Base-by-base conservation (phyloP, 2,888 invertebrate species). In the Punctoribates punctum region DNA sequence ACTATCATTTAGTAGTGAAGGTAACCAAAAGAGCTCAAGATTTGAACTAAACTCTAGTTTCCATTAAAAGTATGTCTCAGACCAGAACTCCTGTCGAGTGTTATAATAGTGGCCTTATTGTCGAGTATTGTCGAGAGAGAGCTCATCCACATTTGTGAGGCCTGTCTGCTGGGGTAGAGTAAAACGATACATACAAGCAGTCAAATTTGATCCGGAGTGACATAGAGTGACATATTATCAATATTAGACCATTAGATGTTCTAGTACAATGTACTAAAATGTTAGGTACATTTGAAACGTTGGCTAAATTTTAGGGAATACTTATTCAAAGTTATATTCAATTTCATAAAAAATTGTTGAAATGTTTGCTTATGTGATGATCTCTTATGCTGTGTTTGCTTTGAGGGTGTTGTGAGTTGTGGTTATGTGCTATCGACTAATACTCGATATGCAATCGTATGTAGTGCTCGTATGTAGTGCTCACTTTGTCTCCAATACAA, bases 301-400 rank as follows among this genome's bases (percentile, higher is more conserved):
- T 34, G 34, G 34, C 34, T 5, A 51, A 15, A 51, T 51, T 46
- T n/a, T n/a, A n/a, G 34, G 34, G 5, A 65, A 13, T 29, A 29
- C n/a, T 65, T 65, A 25, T 25, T 65, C 25, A 8, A 65, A 65
- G 6, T 57, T 65, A 65, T 65, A 65, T 65, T 65, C 29, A 65
- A 65, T 65, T 65, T 65, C 62, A 65, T 65, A 20, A 27, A 65
- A 65, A 65, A 65, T 65, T 65, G 62, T 65, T 65, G 62, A 65
- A 65, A 65, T 65, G 62, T 65, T 65, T 65, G 34, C 62, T 65
- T 65, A 65, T 65, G 62, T 65, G 62, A 65, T 65, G 62, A 65
- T 65, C 62, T 65, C 62, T 25, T 65, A 27, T 65, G 29, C 62
- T 29, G 62, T 65, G 62, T 65, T 65, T 65, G 62, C 62, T 65